Base-by-base conservation (phyloP, 1,140 invertebrate species). In the Drosophila ambigua region DNA sequence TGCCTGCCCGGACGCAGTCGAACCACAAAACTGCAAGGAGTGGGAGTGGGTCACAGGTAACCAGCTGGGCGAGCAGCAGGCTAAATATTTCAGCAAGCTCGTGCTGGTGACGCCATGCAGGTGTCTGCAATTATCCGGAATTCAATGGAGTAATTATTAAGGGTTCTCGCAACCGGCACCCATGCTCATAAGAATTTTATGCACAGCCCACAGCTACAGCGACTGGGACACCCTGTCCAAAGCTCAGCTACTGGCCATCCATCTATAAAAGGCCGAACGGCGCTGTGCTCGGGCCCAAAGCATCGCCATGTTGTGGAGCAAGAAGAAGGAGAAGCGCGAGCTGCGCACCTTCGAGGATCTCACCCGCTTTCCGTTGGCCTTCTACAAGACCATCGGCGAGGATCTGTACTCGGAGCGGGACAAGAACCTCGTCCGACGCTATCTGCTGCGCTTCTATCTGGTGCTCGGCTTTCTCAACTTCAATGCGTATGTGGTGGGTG, bases 331-430 rank as follows among this genome's bases (percentile, higher is more conserved):
- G 28, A 45, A 58, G 16, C 41, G 45, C 1, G 61, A 66, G 24
- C 6, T 84, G n/a, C 51, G 49, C 8, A 88, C 67, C 11, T 87
- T 88, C 31, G 72, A 87, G 66, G 83, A 89, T n/a, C 52, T 88
- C 2, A 88, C 79, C 5, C 59, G 76, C 0, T 83, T 88, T 11
- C 84, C 84, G 0, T 43, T 89, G 65, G 43, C 71, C 1, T 88
- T 88, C 39, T 88, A 88, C 51, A 88, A 89, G 76, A 88, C 85
- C 35, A 89, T 89, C 26, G 84, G 84, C 54, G 79, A 89, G 64
- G 85, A 89, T 80, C 48, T 89, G 7, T 89, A 90, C 8, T 80
- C 77, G 44, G 63, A 64, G 0, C n/a, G 80, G 20, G 84, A 89
- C n/a, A 62, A 67, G 11, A 89, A 88, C 39, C 50, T 64, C 1